These are phyloP conservation scores for Tipula unca DNA, from an alignment of 2,888 invertebrate species.

Conservation along the genomic window DNA sequence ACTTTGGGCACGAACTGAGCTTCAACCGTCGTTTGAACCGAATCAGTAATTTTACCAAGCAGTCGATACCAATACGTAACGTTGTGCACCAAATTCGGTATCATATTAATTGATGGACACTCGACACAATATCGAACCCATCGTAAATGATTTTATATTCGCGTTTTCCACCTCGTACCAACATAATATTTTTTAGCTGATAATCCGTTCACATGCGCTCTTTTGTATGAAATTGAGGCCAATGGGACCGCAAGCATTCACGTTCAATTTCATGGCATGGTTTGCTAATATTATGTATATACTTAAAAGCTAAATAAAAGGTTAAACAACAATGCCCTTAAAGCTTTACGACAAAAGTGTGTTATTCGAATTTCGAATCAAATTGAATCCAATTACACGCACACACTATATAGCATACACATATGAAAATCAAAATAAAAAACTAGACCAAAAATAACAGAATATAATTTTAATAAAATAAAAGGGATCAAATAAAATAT, in stretches of 20 bases:
- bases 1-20: conserved; percentile 65
- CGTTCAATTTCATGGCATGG: too few species aligned
- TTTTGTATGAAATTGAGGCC: too few species aligned
- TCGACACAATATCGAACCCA: conserved; percentile 28
- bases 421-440: background rate
- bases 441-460: background rate
- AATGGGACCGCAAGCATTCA: too few species aligned
- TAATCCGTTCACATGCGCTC: too few species aligned
- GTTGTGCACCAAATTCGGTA: conserved; percentile 49
- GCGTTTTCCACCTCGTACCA: conserved; percentile 48
- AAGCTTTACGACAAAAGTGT: background rate
- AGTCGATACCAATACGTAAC: conserved; percentile 63
- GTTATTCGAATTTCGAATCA: background rate
- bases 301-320: background rate
- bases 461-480: conserved; percentile 14
- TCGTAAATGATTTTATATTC: conserved; percentile 48
- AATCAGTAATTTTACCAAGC: conserved; percentile 59
- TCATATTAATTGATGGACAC: conserved; percentile 42
- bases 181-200: conserved; percentile 55
- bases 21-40: conserved; percentile 60
- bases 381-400: background rate
- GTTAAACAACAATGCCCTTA: background rate
- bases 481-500: conserved; percentile 14
- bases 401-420: background rate
- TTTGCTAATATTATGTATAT: too few species aligned